phyloP scores from a whole-genome alignment of 2,113 vertebrate genomes.

The Cebus imitator region DNA sequence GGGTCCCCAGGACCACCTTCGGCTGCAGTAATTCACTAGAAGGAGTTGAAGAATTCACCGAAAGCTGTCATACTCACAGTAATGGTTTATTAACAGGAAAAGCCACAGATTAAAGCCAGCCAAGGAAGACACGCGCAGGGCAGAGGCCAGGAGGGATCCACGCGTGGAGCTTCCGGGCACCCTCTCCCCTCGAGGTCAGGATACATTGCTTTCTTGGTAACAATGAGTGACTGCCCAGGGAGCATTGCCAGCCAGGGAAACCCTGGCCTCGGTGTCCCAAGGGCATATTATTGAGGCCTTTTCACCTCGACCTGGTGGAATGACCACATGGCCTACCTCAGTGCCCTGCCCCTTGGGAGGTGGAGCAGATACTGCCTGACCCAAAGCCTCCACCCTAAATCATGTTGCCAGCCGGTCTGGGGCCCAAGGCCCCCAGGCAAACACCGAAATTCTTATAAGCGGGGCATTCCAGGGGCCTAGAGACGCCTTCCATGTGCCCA shows the following conservation, averaged over 20 bases:
- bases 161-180: rapidly evolving
- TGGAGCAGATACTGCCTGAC: neutral
- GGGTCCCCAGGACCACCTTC: too few species aligned
- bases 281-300: rapidly evolving
- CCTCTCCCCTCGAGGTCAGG: neutral
- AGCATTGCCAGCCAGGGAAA: rapidly evolving
- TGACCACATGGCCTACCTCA: rapidly evolving
- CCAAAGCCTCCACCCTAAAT: rapidly evolving
- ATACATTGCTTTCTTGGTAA: rapidly evolving
- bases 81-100: neutral
- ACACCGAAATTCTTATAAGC: neutral
- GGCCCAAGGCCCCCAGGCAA: neutral
- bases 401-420: rapidly evolving
- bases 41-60: neutral
- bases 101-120: rapidly evolving
- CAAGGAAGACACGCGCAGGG: rapidly evolving
- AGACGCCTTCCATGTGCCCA: rapidly evolving
- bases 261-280: rapidly evolving
- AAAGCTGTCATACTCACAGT: rapidly evolving
- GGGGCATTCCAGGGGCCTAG: neutral
- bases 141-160: neutral
- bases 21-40: rapidly evolving
- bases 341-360: too few species aligned
- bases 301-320: rapidly evolving
- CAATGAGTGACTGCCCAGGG: rapidly evolving